Base-by-base conservation (phyloP, 2,113 vertebrate species). In the Seriola aureovittata region DNA sequence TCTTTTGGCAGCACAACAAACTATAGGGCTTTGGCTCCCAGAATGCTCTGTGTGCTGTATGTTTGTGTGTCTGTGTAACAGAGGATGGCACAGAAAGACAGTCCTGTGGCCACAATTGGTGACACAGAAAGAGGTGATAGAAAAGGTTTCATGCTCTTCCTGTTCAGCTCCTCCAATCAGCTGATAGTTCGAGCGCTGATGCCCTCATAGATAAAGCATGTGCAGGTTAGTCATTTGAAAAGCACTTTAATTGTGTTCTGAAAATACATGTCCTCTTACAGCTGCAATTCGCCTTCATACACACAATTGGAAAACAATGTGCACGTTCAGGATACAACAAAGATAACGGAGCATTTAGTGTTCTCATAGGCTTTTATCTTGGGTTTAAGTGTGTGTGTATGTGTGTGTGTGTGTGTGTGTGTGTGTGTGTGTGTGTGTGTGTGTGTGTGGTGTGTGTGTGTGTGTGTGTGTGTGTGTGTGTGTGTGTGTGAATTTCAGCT, bases 141-240 rank as follows among this genome's bases (percentile, higher is more conserved):
- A 71, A 70, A 71, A 13, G 29, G 66, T 52, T 80, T 52, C 75
- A 4, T 79, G 73, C 66, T 78, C 83, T 91, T 93, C 90, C 92
- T 92, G 89, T 92, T 86, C 14, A 5, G 50, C 54, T 84, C 82
- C 81, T 86, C 85, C 86, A 84, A 80, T 91, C 89, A 90, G 85
- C 91, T 91, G 88, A 71, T 67, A 42, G 71, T 59, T 19, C 4
- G 12, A 71, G 62, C 50, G 54, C 62, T 73, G 89, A 91, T 88
- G 80, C 70, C 23, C 50, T 71, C 38, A 46, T 38, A 83, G 87
- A 92, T 90, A 88, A 90, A 76, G 23, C 46, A 2, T 58, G 72
- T 78, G 48, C 32, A 63, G 9, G 12, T 68, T 57, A 44, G 34
- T 78, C 36, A 52, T 75, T 80, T 69, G 23, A 87, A 46, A 76